Evolutionary conservation across 2,888 invertebrate genomes (phyloP), one percentile per base, ranked within the genome.

Genomic region (Lasioglossum pauxillum): DNA sequence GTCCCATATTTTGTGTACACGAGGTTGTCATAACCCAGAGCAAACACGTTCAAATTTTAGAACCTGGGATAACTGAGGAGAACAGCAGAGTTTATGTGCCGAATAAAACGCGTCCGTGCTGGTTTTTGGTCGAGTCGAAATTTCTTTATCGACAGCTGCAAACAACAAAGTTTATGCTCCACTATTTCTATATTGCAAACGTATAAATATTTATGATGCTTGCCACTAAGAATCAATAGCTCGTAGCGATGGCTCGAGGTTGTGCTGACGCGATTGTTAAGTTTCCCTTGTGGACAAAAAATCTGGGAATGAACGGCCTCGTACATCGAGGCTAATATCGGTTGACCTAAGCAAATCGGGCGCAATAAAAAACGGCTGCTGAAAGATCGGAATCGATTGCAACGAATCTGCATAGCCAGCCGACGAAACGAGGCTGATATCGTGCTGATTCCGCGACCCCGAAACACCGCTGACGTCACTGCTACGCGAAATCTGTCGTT

Each of bases 361-460:
- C 44, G 41, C 46, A 23, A n/a, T 38, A 57, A 75, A 75, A 80
- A 60, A 41, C 71, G 19, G 27, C 53, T 57, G 72, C 8, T 72
- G 19, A 44, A 79, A 74, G 75, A 64, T 78, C 75, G 75, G 19
- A n/a, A 83, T 53, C 72, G 71, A 76, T 83, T 49, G 44, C 60
- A 44, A 53, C 27, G 27, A 80, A 76, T 83, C 67, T 49, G 79
- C 80, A 77, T 60, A 44, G n/a, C 67, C 14, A 53, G 67, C 41
- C 53, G n/a, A 27, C 35, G 53, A 74, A 80, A 77, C 57, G 57
- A 57, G 81, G 80, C n/a, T 60, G 67, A 41, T 78, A 44, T 46
- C 49, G 67, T 53, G 87, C 78, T 87, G 86, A 87, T 83, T 81
- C 78, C 27, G 83, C 86, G 38, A 19, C 77, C 12, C 60, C 35